A percentile compares a stretch with the other conserved stretches of the same genome.
Evolutionary conservation across 2,113 vertebrate species (phyloP).

Genomic region (Alces alces): DNA sequence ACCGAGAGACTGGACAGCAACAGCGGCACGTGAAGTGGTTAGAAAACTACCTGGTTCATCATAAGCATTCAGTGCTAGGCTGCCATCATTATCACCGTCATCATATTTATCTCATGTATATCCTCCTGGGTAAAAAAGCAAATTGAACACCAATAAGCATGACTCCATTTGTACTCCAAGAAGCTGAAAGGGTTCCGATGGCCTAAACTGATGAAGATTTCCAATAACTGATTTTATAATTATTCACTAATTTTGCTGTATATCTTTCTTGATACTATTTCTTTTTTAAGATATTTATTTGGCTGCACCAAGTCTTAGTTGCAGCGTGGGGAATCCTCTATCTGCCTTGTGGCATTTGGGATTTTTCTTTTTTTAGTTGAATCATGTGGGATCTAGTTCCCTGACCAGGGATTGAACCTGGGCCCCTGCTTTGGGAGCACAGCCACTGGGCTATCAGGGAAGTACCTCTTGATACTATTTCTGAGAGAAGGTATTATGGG

Average conservation of each 20-base stretch:
- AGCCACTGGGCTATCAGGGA: background rate
- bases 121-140: background rate
- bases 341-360: background rate
- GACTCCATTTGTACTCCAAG: background rate
- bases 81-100: background rate
- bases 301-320: background rate
- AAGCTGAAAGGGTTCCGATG: background rate
- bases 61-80: background rate
- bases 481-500: background rate
- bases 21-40: background rate
- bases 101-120: background rate
- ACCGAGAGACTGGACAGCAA: background rate
- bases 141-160: conserved; percentile 5
- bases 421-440: background rate
- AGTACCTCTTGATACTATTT: background rate
- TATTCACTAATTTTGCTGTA: background rate
- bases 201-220: background rate
- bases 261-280: background rate
- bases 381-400: background rate
- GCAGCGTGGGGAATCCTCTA: background rate
- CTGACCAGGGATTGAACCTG: background rate
- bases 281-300: background rate
- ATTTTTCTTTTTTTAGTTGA: background rate
- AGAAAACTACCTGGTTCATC: background rate
- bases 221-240: background rate